These are phyloP conservation scores for Sparidentex hasta DNA, from an alignment of 2,797 vertebrate genomes.

Conservation along the genomic window DNA sequence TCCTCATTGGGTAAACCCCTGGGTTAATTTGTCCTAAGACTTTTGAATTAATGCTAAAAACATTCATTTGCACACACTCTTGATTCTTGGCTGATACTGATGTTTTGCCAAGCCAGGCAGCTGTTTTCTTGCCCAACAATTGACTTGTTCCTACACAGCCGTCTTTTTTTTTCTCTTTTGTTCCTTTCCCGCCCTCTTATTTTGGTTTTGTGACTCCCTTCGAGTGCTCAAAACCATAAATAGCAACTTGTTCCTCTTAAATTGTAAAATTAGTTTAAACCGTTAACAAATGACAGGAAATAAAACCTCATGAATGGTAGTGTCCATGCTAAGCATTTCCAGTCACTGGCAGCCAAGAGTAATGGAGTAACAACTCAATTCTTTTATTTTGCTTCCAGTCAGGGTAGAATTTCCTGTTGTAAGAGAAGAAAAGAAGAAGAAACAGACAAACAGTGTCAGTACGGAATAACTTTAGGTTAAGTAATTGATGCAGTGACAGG, in stretches of 20 bases:
- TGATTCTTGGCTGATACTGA: background rate
- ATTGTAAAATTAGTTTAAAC: constrained; percentile 32
- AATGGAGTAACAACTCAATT: constrained; percentile 1
- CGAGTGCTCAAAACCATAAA: constrained; percentile 2
- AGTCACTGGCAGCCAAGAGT: background rate
- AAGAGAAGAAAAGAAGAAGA: background rate
- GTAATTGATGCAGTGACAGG: constrained; percentile 14
- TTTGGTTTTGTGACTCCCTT: constrained; percentile 4
- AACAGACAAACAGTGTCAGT: background rate
- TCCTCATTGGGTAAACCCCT: background rate
- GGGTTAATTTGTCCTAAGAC: background rate
- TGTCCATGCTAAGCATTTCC: constrained; percentile 20
- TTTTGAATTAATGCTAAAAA: background rate
- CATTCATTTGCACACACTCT: background rate
- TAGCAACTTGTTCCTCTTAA: constrained; percentile 38
- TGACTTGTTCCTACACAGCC: background rate
- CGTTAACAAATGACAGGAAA: constrained; percentile 42
- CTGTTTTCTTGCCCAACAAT: background rate
- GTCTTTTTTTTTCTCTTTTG: background rate
- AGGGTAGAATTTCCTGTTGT: background rate
- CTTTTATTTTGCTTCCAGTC: constrained; percentile 3
- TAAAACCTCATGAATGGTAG: constrained; percentile 20
- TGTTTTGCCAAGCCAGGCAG: background rate
- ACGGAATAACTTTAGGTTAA: constrained; percentile 9
- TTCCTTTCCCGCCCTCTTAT: background rate